Evolutionary conservation across 1,140 invertebrate species (phyloP).

Genomic region (Anoplophora glabripennis): DNA sequence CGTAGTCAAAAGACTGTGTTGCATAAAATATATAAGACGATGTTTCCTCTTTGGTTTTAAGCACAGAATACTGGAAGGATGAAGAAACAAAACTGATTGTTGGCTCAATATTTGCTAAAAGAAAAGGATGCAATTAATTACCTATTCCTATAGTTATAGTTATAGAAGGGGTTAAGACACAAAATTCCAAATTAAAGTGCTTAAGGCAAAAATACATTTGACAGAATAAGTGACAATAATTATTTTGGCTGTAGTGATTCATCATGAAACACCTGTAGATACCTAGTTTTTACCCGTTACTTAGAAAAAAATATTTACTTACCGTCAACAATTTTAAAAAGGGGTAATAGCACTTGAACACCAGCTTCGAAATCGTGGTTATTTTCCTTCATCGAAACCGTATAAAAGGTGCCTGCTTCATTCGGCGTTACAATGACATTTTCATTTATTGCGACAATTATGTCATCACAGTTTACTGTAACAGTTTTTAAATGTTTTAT

Average conservation of each 20-base stretch:
- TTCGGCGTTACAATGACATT: not conserved
- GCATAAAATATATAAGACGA: slow-evolving; percentile 13
- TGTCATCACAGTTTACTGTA: not conserved
- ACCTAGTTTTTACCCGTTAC: not conserved
- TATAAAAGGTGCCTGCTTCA: not conserved
- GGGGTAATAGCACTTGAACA: not conserved
- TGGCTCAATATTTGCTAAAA: not conserved
- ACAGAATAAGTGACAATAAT: too few relatives aligned
- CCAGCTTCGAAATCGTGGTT: not conserved
- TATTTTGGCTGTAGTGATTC: too few relatives aligned
- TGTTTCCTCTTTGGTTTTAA: not conserved
- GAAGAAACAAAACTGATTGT: not conserved
- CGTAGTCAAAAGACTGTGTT: slow-evolving; percentile 20
- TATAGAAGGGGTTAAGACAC: not conserved
- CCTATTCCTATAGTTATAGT: too few relatives aligned
- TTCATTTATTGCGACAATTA: not conserved
- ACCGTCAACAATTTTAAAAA: slow-evolving; percentile 2
- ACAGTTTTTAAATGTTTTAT: too few relatives aligned
- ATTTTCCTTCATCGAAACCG: slow-evolving; percentile 7
- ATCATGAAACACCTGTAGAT: too few relatives aligned
- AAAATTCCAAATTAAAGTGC: not conserved
- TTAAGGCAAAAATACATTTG: too few relatives aligned
- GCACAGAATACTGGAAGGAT: not conserved
- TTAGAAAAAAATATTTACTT: not conserved
- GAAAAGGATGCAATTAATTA: too few relatives aligned